A percentile compares a stretch with the other conserved stretches of the same genome.
Evolutionary conservation across 1,140 invertebrate species (phyloP).

Genomic region (Nasonia longicornis): DNA sequence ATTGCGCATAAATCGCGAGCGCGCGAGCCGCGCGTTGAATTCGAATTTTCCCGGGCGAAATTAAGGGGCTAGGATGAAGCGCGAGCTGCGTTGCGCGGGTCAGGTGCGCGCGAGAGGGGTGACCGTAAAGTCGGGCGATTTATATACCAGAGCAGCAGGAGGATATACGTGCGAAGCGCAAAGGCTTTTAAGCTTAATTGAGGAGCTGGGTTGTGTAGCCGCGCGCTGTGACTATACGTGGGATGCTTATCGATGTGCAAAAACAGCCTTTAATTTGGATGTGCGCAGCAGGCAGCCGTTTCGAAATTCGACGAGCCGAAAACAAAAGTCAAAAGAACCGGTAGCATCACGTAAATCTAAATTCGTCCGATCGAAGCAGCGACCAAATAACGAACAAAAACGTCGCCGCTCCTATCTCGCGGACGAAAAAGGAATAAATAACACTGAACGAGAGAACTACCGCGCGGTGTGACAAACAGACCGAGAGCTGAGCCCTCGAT

Average conservation of each 20-base stretch:
- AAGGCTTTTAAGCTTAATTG: neutral
- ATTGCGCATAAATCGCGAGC: neutral
- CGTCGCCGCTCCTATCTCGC: neutral
- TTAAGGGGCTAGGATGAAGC: neutral
- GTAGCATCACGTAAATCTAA: neutral
- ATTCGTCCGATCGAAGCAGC: neutral
- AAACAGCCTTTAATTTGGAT: neutral
- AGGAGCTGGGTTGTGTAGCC: neutral
- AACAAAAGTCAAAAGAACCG: neutral
- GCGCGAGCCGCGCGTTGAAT: neutral
- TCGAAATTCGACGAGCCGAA: neutral
- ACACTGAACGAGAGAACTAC: neutral
- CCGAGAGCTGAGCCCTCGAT: neutral
- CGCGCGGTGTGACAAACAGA: neutral
- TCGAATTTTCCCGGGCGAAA: neutral
- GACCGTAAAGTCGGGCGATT: slow-evolving; percentile 14
- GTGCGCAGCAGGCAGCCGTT: neutral
- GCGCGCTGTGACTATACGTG: neutral
- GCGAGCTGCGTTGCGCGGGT: neutral
- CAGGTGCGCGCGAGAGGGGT: neutral
- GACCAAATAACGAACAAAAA: neutral
- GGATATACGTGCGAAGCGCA: neutral
- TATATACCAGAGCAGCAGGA: neutral
- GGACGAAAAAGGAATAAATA: neutral
- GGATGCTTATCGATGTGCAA: too few species aligned